Conservation (phyloP, 2,797 vertebrate species). For the Smutsia gigantea region DNA sequence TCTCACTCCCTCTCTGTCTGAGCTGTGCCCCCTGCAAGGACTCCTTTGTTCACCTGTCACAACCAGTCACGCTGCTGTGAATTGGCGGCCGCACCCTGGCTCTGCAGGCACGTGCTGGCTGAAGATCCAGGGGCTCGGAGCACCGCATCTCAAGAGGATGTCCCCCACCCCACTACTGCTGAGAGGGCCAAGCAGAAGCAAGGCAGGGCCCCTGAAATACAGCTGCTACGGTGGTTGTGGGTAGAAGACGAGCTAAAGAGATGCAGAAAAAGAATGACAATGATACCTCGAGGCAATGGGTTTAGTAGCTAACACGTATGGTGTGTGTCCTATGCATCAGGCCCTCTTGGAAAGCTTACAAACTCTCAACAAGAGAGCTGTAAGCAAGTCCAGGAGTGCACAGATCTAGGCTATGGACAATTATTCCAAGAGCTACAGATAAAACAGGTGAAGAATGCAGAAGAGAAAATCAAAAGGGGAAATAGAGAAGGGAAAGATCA, state of each 20-base stretch:
- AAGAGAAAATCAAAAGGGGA: neutral
- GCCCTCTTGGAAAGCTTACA: neutral
- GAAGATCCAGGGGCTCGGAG: neutral
- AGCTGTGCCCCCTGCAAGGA: neutral
- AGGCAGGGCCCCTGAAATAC: neutral
- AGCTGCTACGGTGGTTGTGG: neutral
- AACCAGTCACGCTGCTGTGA: neutral
- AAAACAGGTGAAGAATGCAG: neutral
- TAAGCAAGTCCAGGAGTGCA: neutral
- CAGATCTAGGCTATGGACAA: neutral
- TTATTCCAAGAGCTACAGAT: neutral
- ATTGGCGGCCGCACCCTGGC: fast-evolving
- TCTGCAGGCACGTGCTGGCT: neutral
- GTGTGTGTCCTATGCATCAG: neutral
- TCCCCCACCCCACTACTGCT: fast-evolving
- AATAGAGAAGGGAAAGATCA: neutral
- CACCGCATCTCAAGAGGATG: neutral
- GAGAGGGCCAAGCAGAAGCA: neutral
- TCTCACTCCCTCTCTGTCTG: too few relatives aligned
- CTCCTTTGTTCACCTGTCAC: too few relatives aligned
- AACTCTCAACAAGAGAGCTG: neutral
- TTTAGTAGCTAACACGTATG: neutral
- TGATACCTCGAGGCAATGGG: fast-evolving
- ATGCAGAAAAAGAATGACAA: neutral
- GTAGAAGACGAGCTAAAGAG: neutral